phyloP scores from a whole-genome alignment of 2,888 invertebrate species.

The Byasa hedistus region DNA sequence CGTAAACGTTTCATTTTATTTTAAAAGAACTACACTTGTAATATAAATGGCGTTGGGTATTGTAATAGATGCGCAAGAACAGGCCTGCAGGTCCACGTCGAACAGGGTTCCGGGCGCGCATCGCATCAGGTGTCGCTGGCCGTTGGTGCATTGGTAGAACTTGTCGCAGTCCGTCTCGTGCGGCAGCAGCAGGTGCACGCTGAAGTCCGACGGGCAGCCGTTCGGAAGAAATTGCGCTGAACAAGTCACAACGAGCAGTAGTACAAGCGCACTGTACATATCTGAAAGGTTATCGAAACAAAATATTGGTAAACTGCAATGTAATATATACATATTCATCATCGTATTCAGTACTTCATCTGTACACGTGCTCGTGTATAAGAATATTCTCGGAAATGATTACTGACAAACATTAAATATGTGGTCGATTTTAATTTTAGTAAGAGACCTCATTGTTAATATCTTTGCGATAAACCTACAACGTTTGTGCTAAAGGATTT shows the following conservation, averaged over 20 bases:
- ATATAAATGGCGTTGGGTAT: no score
- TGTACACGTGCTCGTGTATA: no score
- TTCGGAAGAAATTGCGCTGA: slow-evolving; percentile 54
- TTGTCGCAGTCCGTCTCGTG: slow-evolving; percentile 50
- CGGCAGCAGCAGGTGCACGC: slow-evolving; percentile 36
- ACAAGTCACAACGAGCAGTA: slow-evolving; percentile 43
- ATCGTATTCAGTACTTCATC: no score
- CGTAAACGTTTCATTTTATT: no score
- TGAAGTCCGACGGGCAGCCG: slow-evolving; percentile 39
- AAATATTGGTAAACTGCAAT: no score
- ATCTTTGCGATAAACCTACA: slow-evolving; percentile 8
- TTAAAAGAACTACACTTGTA: no score
- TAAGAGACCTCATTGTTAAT: slow-evolving; percentile 7
- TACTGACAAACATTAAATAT: no score
- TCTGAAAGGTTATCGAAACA: slow-evolving; percentile 32
- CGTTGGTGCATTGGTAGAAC: slow-evolving; percentile 54
- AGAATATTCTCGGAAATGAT: no score
- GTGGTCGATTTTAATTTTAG: no score
- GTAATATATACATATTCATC: no score
- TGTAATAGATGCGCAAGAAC: neutral
- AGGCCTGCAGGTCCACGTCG: slow-evolving; percentile 48
- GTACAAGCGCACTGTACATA: slow-evolving; percentile 40
- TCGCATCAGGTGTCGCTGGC: slow-evolving; percentile 32
- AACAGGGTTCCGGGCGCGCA: slow-evolving; percentile 50
- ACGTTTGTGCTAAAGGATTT: neutral